Conservation (phyloP, 2,888 invertebrate genomes). For the Celastrina argiolus region DNA sequence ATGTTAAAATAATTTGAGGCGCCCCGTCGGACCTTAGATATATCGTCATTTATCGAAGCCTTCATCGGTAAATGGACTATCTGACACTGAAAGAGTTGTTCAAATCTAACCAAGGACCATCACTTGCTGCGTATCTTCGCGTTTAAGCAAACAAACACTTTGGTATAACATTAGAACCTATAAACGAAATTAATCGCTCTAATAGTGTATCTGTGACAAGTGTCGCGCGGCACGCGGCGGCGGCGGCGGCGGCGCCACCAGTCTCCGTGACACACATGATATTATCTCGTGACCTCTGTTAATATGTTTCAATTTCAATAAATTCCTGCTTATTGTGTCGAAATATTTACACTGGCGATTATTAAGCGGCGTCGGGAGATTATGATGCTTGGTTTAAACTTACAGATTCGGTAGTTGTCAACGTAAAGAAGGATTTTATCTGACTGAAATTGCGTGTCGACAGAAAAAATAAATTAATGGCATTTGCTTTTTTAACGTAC, state of each 20-base stretch:
- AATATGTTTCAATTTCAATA: constrained; percentile 15
- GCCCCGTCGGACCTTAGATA: no score
- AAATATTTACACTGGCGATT: background rate
- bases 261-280: constrained; percentile 16
- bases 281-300: constrained; percentile 11
- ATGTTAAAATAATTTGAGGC: no score
- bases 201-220: background rate
- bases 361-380: background rate
- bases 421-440: background rate
- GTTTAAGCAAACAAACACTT: no score
- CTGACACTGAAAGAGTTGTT: no score
- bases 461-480: background rate
- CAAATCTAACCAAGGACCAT: no score
- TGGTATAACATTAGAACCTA: no score
- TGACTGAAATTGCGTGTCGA: background rate
- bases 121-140: no score
- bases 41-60: no score
- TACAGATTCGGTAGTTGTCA: background rate
- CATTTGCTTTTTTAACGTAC: no score
- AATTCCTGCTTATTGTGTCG: constrained; percentile 8
- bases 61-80: no score
- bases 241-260: constrained; percentile 10
- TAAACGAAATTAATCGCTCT: background rate
- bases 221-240: background rate
- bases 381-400: background rate